Evolutionary conservation across 2,888 invertebrate species (phyloP).

Genomic region (Napeogenes sylphis): DNA sequence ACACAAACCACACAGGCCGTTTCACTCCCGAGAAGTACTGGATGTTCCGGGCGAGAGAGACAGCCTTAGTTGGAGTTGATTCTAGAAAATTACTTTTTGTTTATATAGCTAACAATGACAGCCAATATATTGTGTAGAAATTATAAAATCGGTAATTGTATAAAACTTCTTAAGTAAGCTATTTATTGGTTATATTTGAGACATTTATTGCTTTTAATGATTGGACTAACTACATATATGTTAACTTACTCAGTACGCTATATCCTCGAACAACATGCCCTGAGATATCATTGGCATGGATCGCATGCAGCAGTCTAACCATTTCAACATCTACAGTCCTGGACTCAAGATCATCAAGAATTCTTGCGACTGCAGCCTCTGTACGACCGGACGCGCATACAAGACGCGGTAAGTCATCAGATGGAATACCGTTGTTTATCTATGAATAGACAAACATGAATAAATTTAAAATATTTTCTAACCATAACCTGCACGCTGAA

Average conservation of each 20-base stretch:
- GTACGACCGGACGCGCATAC: slow-evolving; percentile 88
- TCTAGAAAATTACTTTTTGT: slow-evolving; percentile 36
- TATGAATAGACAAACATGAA: slow-evolving; percentile 26
- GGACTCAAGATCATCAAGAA: slow-evolving; percentile 81
- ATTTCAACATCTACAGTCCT: slow-evolving; percentile 80
- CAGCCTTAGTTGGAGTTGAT: slow-evolving; percentile 57
- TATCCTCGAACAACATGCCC: slow-evolving; percentile 88
- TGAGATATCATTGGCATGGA: slow-evolving; percentile 76
- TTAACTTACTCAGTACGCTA: slow-evolving; percentile 70
- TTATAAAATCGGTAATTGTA: no score
- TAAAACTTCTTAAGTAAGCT: no score
- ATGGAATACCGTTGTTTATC: slow-evolving; percentile 79
- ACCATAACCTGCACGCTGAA: no score
- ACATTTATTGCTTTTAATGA: no score
- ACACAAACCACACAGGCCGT: slow-evolving; percentile 91
- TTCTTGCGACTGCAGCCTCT: slow-evolving; percentile 82
- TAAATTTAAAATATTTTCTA: no score
- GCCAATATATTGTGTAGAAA: no score
- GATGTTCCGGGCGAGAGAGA: slow-evolving; percentile 67
- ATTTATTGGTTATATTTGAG: no score
- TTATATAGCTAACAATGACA: neutral
- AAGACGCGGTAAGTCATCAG: slow-evolving; percentile 83
- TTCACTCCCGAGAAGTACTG: slow-evolving; percentile 80
- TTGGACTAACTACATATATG: no score
- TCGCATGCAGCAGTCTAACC: slow-evolving; percentile 77